Percentiles rank a stretch among this genome's conserved stretches.
Evolutionary conservation across 1,140 invertebrate species (phyloP).

Genomic region (Lepeophtheirus salmonis): DNA sequence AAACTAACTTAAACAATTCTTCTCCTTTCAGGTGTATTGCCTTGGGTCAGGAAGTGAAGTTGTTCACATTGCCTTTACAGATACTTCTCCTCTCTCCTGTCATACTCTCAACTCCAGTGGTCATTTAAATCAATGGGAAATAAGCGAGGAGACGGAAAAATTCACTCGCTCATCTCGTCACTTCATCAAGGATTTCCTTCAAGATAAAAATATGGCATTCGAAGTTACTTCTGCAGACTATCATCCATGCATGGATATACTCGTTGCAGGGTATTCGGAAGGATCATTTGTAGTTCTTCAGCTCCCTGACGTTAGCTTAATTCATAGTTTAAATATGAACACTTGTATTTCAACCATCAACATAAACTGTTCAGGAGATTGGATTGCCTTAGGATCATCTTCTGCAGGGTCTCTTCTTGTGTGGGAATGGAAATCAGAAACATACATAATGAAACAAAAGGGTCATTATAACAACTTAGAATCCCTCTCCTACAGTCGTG

Average conservation of each 20-base stretch:
- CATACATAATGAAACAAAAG: constrained; percentile 93
- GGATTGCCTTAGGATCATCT: constrained; percentile 70
- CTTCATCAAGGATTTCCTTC: constrained; percentile 48
- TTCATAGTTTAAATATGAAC: constrained; percentile 69
- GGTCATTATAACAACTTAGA: constrained; percentile 76
- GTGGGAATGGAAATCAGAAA: constrained; percentile 98
- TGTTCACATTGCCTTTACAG: neutral
- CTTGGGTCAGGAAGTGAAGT: neutral
- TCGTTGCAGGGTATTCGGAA: constrained; percentile 59
- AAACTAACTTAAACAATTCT: no score
- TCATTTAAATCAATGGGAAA: constrained; percentile 4
- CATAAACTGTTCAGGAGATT: constrained; percentile 73
- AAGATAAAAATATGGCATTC: constrained; percentile 35
- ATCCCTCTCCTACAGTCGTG: constrained; percentile 67
- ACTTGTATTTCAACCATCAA: constrained; percentile 54
- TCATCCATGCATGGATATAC: constrained; percentile 50
- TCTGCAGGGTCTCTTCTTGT: constrained; percentile 68
- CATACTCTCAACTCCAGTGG: neutral
- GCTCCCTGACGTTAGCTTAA: constrained; percentile 72
- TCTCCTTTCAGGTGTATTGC: neutral
- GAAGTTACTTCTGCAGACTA: constrained; percentile 54
- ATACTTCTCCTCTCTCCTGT: neutral
- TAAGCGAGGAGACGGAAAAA: constrained; percentile 8
- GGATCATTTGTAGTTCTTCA: constrained; percentile 77
- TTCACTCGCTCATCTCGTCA: constrained; percentile 48